Conservation (phyloP, 2,797 vertebrate genomes). For the Rhynchonycteris naso region DNA sequence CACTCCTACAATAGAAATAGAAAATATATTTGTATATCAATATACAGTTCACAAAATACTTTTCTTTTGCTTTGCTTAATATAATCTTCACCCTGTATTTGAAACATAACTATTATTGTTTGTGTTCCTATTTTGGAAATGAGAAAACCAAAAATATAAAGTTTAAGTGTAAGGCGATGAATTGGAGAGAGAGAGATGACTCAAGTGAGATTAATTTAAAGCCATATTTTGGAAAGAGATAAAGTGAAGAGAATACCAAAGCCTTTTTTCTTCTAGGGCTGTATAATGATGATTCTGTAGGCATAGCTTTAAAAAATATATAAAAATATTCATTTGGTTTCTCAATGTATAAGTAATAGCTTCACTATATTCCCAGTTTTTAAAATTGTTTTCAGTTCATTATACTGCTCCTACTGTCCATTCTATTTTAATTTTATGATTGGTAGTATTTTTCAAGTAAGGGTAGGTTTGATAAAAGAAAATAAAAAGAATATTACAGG, state of each 20-base stretch:
- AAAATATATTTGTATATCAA: constrained; percentile 40
- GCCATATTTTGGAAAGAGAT: neutral
- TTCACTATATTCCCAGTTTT: neutral
- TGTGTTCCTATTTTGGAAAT: neutral
- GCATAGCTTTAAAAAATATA: constrained; percentile 1
- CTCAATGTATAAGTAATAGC: neutral
- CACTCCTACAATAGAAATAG: neutral
- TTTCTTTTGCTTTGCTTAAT: constrained; percentile 37
- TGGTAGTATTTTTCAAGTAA: neutral
- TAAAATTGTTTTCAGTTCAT: neutral
- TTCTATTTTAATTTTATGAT: constrained; percentile 32
- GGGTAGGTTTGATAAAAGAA: neutral
- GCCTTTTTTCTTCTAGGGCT: neutral
- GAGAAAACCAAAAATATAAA: neutral
- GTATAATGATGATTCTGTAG: neutral
- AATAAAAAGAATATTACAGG: neutral
- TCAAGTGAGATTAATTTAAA: neutral
- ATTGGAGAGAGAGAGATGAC: neutral
- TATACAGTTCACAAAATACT: neutral
- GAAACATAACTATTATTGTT: neutral
- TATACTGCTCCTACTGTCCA: neutral
- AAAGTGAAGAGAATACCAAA: neutral
- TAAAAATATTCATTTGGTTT: neutral
- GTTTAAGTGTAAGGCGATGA: neutral
- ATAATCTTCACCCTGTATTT: constrained; percentile 28